phyloP scores from a whole-genome alignment of 2,113 vertebrate genomes.

The Pangasianodon gigas region DNA sequence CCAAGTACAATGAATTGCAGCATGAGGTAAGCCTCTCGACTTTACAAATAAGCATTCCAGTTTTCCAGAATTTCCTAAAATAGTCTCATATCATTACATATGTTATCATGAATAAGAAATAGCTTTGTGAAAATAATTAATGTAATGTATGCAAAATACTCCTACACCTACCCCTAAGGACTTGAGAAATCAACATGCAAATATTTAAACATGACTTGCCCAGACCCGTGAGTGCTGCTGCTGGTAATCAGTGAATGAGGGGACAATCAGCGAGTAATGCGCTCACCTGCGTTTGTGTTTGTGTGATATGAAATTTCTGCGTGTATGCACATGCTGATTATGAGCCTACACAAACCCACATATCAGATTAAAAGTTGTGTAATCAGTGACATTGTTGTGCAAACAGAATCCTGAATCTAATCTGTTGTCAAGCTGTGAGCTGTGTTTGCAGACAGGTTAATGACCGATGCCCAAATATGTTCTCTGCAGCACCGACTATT shows the following conservation, averaged over 20 bases:
- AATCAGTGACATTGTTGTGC: constrained; percentile 31
- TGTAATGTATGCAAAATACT: neutral
- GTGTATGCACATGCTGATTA: constrained; percentile 19
- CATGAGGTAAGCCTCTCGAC: neutral
- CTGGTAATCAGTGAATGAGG: constrained; percentile 16
- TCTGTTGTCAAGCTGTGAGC: constrained; percentile 29
- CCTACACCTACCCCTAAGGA: neutral
- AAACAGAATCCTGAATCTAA: constrained; percentile 16
- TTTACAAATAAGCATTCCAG: neutral
- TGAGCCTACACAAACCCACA: constrained; percentile 3
- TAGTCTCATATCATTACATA: neutral
- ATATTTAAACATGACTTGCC: neutral
- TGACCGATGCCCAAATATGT: neutral
- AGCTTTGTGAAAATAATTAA: neutral
- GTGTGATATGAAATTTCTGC: constrained; percentile 4
- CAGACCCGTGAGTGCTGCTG: neutral
- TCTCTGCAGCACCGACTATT: neutral
- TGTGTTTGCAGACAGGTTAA: constrained; percentile 38
- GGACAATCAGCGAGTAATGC: constrained; percentile 8
- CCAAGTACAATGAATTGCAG: neutral
- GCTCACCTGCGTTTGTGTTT: constrained; percentile 9
- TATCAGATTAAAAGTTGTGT: neutral
- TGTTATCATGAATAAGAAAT: neutral
- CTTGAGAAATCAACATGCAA: neutral
- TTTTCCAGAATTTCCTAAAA: neutral